Conservation (phyloP, 2,888 invertebrate genomes). For the Drosophila mettleri region DNA sequence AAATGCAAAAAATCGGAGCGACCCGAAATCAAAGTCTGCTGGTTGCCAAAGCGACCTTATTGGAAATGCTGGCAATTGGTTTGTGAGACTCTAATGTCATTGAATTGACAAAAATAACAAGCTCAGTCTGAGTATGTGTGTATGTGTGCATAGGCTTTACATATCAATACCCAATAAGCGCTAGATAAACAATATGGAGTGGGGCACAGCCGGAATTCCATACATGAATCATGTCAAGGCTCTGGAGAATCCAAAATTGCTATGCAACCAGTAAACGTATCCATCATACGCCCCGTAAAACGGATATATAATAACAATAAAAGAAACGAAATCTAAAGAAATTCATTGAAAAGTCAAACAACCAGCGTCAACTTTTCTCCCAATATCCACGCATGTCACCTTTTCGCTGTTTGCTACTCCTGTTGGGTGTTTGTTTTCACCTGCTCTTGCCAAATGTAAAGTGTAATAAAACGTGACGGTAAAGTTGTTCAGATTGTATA, state of each 20-base stretch:
- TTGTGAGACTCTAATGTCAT: conserved; percentile 27
- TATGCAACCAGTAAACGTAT: conserved; percentile 59
- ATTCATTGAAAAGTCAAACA: conserved; percentile 57
- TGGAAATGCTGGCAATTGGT: conserved; percentile 19
- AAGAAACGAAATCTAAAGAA: conserved; percentile 22
- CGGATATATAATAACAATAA: conserved; percentile 65
- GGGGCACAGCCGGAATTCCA: neutral
- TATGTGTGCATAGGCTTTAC: conserved; percentile 24
- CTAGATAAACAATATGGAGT: conserved; percentile 40
- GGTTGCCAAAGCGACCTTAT: conserved; percentile 40
- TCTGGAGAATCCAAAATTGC: conserved; percentile 16
- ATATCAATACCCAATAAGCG: conserved; percentile 51
- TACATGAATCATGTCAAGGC: neutral
- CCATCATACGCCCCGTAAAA: conserved; percentile 65
- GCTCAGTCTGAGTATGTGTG: conserved; percentile 20
- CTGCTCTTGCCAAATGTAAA: conserved; percentile 43
- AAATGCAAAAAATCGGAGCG: conserved; percentile 44
- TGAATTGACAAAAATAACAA: conserved; percentile 47
- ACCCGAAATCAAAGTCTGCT: conserved; percentile 28
- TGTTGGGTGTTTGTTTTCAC: conserved; percentile 37
- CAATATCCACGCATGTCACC: neutral
- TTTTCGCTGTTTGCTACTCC: conserved; percentile 4
- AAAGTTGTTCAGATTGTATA: conserved; percentile 23
- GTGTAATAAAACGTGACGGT: conserved; percentile 62
- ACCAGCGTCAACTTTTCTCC: conserved; percentile 17